Base-by-base conservation (phyloP, 2,888 invertebrate species). In the Ornithoptera priamus region DNA sequence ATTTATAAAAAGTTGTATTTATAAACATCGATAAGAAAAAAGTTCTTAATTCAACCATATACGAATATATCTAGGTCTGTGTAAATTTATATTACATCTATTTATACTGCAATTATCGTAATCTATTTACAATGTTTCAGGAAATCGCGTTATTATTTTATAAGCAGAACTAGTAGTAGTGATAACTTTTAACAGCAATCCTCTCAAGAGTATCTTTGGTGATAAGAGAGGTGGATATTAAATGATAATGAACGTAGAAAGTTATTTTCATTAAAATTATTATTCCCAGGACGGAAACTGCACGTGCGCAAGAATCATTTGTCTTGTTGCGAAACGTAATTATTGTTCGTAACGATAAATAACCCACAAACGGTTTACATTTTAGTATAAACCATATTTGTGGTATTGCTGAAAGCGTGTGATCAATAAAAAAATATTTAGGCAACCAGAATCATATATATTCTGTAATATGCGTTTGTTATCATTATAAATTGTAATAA, bases 301-400 rank as follows among this genome's bases (percentile, higher is more conserved):
- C 22, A 74, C 73, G 72, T 71, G 73, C 68, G 61, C 68, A 65
- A 56, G 62, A 67, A 64, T 62, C 69, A 71, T 74, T 74, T 72
- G 67, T 73, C 70, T 72, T 71, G 66, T 68, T 68, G 62, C 62
- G 68, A 63, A 50, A 63, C 53, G 62, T 70, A 73, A 75, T 74
- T 72, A 73, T 70, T 57, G 60, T 68, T 39, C 66, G 62, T 63
- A 60, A 65, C 62, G 60, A 73, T 73, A 69, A 70, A 67, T 62
- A 62, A 30, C 57, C 67, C 66, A 65, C 66, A 57, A 68, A 69
- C 69, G 68, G 59, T n/a, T 53, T 53, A 53, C n/a, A 53, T n/a
- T 53, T 53, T 18, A 67, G 72, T 61, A 68, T 63, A 67, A 50
- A 63, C 66, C 63, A 66, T 63, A 24, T 67, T 66, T 56, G 62